These are phyloP conservation scores for Alces alces DNA, from an alignment of 2,113 vertebrate species.

Conservation along the genomic window DNA sequence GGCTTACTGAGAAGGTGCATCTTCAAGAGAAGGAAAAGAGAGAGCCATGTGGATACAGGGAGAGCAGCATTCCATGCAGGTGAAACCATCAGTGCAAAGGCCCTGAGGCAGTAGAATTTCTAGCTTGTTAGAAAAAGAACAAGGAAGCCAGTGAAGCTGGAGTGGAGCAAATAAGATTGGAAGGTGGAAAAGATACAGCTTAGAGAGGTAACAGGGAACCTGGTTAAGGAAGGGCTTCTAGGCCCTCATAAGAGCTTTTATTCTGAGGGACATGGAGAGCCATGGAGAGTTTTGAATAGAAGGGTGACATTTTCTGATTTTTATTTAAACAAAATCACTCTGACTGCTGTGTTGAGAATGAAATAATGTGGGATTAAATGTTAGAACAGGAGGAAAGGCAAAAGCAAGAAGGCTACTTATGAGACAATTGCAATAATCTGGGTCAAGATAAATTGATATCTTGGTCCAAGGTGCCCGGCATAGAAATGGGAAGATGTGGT, in stretches of 20 bases:
- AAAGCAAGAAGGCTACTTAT: not conserved
- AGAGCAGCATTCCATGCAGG: not conserved
- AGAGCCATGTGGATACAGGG: rapidly evolving
- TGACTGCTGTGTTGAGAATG: not conserved
- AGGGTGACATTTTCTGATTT: not conserved
- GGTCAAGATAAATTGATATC: not conserved
- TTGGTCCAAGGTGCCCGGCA: not conserved
- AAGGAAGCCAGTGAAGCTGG: not conserved
- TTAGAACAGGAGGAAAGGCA: not conserved
- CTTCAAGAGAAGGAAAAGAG: not conserved
- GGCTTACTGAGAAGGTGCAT: not conserved
- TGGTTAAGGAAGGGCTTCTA: not conserved
- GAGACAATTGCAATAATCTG: not conserved
- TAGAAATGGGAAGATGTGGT: not conserved
- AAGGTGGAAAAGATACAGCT: not conserved
- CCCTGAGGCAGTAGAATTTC: not conserved
- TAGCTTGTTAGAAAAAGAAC: not conserved
- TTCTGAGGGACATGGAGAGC: not conserved
- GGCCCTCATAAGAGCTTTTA: not conserved
- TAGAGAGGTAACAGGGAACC: not conserved
- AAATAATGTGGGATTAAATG: not conserved
- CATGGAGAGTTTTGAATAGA: not conserved
- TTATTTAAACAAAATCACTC: not conserved
- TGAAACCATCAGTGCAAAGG: not conserved
- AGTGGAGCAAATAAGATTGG: not conserved